Evolutionary conservation across 2,113 vertebrate genomes (phyloP), one percentile per base, ranked within the genome.

Genomic region (Urocynchramus pylzowi): DNA sequence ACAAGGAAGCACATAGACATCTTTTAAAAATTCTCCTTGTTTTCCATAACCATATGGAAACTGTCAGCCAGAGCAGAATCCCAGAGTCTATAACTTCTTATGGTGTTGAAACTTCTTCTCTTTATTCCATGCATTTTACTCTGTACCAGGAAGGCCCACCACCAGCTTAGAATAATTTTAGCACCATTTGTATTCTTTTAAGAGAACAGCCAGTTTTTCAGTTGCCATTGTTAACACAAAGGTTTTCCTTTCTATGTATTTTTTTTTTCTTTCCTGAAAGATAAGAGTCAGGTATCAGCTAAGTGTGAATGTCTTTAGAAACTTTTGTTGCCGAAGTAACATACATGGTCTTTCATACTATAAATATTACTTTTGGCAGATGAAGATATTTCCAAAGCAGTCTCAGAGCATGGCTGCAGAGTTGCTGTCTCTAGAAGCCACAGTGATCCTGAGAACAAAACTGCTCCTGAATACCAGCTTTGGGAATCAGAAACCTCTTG

Each of bases 401-500:
- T 47, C 44, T 47, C 63, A 79, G 54, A 93, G 78, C 42, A 20
- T 31, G 78, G 63, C 16, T 82, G 64, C 30, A 80, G 79, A 90
- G 44, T 49, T 92, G 39, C 41, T 94, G 17, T 54, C 70, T 96
- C 16, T 18, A 52, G 75, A 74, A 95, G 84, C 54, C 81, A 49
- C 5, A 2, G 5, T 7, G 13, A 73, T 68, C 41, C 54, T 16
- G 57, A 89, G 84, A 95, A 37, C 28, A 86, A 64, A 79, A 71
- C 59, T 63, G n/a, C 33, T 63, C 33, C 37, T 57, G 23, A 56
- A 22, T 63, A 80, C 49, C 77, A 93, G 27, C 54, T 92, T 77
- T 53, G 59, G 75, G 71, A 97, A 94, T 35, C 24, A 39, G 54
- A 93, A 79, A 74, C 53, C 75, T 95, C 90, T 94, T 96, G 64